Evolutionary conservation across 2,113 vertebrate genomes (phyloP).

Genomic region (Macquaria ambigua): DNA sequence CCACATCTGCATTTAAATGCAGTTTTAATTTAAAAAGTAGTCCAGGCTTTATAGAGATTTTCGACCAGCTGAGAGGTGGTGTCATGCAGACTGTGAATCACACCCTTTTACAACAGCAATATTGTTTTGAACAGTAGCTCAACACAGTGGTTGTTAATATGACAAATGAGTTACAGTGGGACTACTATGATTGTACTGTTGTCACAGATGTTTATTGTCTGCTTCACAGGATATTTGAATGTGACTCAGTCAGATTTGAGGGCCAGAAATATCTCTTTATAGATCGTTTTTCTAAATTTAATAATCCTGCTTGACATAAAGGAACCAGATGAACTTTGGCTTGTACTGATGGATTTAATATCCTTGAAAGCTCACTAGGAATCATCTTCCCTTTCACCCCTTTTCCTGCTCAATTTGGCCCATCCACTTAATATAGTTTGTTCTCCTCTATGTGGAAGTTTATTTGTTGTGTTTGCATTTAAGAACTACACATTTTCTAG

Average conservation of each 20-base stretch:
- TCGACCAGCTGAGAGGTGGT: conserved; percentile 40
- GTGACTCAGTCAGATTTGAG: not conserved
- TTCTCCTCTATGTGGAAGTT: not conserved
- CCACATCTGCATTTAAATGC: conserved; percentile 53
- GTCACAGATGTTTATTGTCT: conserved; percentile 24
- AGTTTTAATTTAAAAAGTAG: conserved; percentile 56
- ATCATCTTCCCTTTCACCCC: not conserved
- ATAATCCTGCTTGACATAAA: conserved; percentile 12
- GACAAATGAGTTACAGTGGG: conserved; percentile 33
- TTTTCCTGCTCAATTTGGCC: conserved; percentile 15
- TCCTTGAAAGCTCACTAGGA: not conserved
- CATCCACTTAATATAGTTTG: conserved; percentile 5
- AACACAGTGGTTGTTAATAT: conserved; percentile 3
- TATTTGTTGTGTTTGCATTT: not conserved
- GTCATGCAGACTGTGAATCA: conserved; percentile 36
- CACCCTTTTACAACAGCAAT: conserved; percentile 13
- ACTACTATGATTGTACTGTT: conserved; percentile 8
- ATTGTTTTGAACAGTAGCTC: conserved; percentile 33
- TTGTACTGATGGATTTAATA: not conserved
- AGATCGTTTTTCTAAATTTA: not conserved
- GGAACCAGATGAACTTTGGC: not conserved
- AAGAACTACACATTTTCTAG: not conserved
- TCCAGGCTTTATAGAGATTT: conserved; percentile 30
- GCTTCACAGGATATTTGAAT: conserved; percentile 16
- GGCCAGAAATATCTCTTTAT: not conserved